Evolutionary conservation across 2,797 vertebrate genomes (phyloP).

Genomic region (Loriculus beryllinus): DNA sequence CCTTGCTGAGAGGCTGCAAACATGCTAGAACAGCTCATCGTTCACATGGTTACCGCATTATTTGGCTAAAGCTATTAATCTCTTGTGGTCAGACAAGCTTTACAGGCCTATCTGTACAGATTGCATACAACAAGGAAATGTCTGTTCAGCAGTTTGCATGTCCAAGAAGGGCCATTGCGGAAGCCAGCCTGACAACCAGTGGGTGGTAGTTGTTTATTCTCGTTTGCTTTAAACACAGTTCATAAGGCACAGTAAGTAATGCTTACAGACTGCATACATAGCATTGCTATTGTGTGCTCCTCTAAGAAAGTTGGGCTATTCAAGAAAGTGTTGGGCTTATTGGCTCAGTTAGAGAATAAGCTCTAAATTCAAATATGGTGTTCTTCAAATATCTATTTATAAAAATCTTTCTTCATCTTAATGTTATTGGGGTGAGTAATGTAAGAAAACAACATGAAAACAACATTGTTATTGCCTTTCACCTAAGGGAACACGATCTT

Average conservation of each 20-base stretch:
- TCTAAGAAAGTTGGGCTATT: neutral
- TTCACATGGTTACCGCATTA: constrained; percentile 76
- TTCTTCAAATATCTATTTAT: neutral
- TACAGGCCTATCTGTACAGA: constrained; percentile 72
- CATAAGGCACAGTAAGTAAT: constrained; percentile 24
- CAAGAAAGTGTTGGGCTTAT: neutral
- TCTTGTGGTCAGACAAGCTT: constrained; percentile 75
- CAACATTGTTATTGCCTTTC: neutral
- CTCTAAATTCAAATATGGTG: neutral
- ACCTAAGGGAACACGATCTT: neutral
- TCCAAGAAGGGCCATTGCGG: constrained; percentile 43
- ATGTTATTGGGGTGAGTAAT: neutral
- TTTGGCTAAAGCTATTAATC: constrained; percentile 80
- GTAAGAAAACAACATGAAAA: neutral
- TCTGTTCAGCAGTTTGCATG: constrained; percentile 70
- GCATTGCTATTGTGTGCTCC: neutral
- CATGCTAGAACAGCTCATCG: constrained; percentile 68
- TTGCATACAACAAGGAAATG: constrained; percentile 70
- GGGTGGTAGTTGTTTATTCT: constrained; percentile 40
- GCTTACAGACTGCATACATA: neutral
- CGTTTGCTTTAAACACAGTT: constrained; percentile 37
- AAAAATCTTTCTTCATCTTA: neutral
- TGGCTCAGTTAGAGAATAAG: neutral
- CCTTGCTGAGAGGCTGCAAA: constrained; percentile 68
- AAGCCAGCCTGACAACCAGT: constrained; percentile 50